phyloP scores from a whole-genome alignment of 2,888 invertebrate species.

The Tiphia femorata region DNA sequence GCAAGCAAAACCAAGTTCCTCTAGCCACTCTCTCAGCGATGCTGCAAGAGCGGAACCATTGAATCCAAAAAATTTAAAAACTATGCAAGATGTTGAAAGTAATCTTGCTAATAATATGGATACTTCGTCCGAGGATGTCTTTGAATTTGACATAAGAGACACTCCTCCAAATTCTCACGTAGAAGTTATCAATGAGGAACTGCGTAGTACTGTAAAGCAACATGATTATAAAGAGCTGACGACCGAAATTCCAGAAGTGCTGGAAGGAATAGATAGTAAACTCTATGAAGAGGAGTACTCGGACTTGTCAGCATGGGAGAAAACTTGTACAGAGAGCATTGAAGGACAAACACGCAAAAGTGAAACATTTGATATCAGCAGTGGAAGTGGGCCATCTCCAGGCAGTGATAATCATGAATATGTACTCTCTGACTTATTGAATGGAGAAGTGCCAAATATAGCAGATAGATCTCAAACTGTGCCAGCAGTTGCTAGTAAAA shows the following conservation, averaged over 20 bases:
- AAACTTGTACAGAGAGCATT: slow-evolving; percentile 57
- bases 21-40: slow-evolving; percentile 62
- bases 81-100: slow-evolving; percentile 29
- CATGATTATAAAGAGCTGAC: slow-evolving; percentile 53
- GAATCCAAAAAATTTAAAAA: slow-evolving; percentile 25
- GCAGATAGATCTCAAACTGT: slow-evolving; percentile 29
- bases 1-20: slow-evolving; percentile 53
- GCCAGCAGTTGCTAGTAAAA: slow-evolving; percentile 45
- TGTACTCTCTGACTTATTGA: slow-evolving; percentile 52
- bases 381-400: slow-evolving; percentile 60
- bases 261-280: slow-evolving; percentile 32
- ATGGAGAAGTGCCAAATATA: slow-evolving; percentile 39
- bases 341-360: slow-evolving; percentile 61
- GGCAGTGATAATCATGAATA: slow-evolving; percentile 61
- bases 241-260: slow-evolving; percentile 16
- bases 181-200: slow-evolving; percentile 54
- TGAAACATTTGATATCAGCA: slow-evolving; percentile 65
- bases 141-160: slow-evolving; percentile 59
- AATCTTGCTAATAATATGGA: slow-evolving; percentile 51
- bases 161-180: slow-evolving; percentile 67
- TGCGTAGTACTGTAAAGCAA: slow-evolving; percentile 47
- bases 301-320: slow-evolving; percentile 61
- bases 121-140: slow-evolving; percentile 56
- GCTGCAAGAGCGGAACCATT: slow-evolving; percentile 39
- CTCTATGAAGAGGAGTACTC: slow-evolving; percentile 57